Evolutionary conservation across 2,888 invertebrate species (phyloP), one percentile per base, ranked within the genome.

Genomic region (Calliopum simillimum): DNA sequence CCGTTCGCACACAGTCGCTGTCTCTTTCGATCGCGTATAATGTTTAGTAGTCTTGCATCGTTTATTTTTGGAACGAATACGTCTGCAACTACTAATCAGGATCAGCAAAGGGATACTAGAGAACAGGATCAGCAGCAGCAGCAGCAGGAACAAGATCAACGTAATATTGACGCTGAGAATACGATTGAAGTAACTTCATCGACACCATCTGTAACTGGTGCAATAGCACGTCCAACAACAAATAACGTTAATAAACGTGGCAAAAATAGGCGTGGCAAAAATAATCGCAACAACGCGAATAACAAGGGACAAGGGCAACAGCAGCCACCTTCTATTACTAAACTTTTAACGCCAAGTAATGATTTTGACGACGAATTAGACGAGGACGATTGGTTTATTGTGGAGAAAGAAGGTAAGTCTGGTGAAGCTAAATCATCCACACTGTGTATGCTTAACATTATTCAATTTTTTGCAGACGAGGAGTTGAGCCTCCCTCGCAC

Each of bases 31-130:
- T 53, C 51, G 23, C 69, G 73, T 86, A 86, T 85, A 86, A 90
- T 90, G 90, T 88, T 90, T 85, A 89, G 88, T 86, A 88, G 88
- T 83, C 87, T 90, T 84, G 89, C 89, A 81, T 88, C 88, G 82
- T 90, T 88, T 85, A 81, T 88, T 78, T 85, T 87, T 83, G 87
- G 87, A 81, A 84, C 84, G 79, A 81, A 78, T 77, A 82, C 82
- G 77, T 79, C 80, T 78, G 80, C 80, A 75, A 77, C 75, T 73
- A 77, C 73, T 74, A 75, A 73, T 71, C 75, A 78, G 74, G 64
- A 71, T 44, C 72, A 66, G 61, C 56, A 65, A 23, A 66, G 53
- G 44, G n/a, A 76, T 63, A 68, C 58, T 19, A 19, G 64, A 47
- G 12, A 23, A 14, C 12, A 76, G 56, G 73, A 74, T 72, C 12